Evolutionary conservation across 2,797 vertebrate species (phyloP).

Genomic region (Coendou prehensilis): DNA sequence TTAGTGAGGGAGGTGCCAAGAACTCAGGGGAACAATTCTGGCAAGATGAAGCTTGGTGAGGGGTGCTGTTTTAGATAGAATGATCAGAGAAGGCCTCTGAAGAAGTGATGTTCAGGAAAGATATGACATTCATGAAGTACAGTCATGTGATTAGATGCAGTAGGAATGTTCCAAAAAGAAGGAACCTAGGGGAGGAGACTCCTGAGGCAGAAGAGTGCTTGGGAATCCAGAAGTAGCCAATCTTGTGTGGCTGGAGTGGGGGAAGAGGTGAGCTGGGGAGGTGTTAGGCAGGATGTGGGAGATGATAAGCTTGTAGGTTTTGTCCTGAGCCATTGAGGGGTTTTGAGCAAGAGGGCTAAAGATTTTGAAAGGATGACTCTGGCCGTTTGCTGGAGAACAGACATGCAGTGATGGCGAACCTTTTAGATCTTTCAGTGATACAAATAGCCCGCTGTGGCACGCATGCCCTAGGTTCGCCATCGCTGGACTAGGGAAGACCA

Average conservation of each 20-base stretch:
- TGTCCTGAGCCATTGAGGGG: not conserved
- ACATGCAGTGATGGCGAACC: not conserved
- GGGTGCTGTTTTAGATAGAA: not conserved
- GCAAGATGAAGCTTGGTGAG: no score
- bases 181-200: not conserved
- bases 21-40: not conserved
- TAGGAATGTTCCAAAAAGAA: constrained; percentile 20
- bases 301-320: not conserved
- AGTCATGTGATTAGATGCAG: not conserved
- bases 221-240: not conserved
- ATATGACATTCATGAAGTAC: not conserved
- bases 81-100: not conserved
- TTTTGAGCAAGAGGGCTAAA: not conserved
- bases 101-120: not conserved
- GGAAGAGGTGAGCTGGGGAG: not conserved
- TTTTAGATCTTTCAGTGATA: not conserved
- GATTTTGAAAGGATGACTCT: not conserved
- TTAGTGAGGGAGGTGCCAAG: not conserved
- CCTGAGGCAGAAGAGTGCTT: not conserved
- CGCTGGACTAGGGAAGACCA: not conserved
- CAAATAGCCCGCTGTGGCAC: not conserved
- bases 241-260: not conserved
- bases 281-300: not conserved
- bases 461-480: not conserved
- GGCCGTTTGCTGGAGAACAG: not conserved